These are phyloP conservation scores for Microplitis deprimator DNA, from an alignment of 2,888 invertebrate species.

Conservation along the genomic window DNA sequence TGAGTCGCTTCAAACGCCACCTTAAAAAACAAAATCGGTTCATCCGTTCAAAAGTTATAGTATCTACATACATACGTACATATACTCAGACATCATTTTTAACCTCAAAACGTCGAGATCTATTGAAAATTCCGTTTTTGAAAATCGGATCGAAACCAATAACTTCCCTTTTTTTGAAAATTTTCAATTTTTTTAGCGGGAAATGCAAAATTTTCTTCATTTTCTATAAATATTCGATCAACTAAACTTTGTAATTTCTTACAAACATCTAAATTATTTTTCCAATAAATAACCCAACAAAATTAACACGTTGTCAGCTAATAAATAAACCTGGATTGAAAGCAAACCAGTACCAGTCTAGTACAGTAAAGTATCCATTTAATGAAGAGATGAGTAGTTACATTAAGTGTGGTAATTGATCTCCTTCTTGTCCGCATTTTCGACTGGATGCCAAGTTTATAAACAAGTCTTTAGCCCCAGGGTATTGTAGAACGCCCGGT, in stretches of 20 bases:
- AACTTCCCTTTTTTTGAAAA: too few relatives aligned
- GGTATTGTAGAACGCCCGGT: conserved; percentile 12
- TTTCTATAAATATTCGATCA: too few relatives aligned
- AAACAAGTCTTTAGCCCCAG: conserved; percentile 36
- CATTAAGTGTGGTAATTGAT: conserved; percentile 60
- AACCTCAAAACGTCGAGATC: too few relatives aligned
- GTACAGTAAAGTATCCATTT: neutral
- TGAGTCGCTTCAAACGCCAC: too few relatives aligned
- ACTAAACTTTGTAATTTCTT: neutral
- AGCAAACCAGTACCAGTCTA: neutral
- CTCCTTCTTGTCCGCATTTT: conserved; percentile 64
- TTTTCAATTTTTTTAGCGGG: too few relatives aligned
- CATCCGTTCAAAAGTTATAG: too few relatives aligned
- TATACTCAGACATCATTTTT: too few relatives aligned
- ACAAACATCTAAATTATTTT: neutral
- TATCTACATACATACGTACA: too few relatives aligned
- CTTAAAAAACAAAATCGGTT: too few relatives aligned
- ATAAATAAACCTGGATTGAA: neutral
- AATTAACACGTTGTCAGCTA: neutral
- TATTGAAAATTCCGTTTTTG: too few relatives aligned
- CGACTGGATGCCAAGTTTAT: conserved; percentile 54
- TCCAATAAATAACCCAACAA: neutral
- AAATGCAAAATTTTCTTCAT: too few relatives aligned
- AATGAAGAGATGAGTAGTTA: conserved; percentile 53
- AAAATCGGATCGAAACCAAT: too few relatives aligned